Base-by-base conservation (phyloP, 2,797 vertebrate genomes). In the Spea hammondii region DNA sequence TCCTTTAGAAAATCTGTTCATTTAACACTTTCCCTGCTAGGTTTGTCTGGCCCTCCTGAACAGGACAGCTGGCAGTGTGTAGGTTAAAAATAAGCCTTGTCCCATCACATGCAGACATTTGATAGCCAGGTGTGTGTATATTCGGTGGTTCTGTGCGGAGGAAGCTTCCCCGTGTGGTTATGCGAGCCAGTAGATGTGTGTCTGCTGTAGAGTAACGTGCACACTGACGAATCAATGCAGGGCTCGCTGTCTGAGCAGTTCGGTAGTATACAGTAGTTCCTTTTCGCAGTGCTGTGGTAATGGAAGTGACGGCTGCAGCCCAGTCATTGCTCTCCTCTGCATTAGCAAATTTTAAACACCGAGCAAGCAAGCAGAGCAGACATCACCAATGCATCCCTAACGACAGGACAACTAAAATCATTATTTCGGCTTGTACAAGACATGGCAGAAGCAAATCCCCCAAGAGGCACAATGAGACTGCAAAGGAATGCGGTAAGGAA, bases 401-500 rank as follows among this genome's bases (percentile, higher is more conserved):
- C 84, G 79, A 67, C 72, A 76, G 84, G 79, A 83, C 74, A 69
- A 84, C 81, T 32, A 70, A 84, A 80, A 75, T 82, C 65, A 70
- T 78, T 53, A 72, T 57, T 82, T 59, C 81, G 60, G 75, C 72
- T 78, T 69, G 8, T 4, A 78, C 76, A 13, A 79, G 84, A 85
- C 78, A 94, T 95, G 95, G 87, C 91, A 53, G 94, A 95, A 87
- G 91, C 89, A 83, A 88, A 88, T 87, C 86, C 87, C 86, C 92
- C 86, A 75, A 87, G 92, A 89, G 84, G 89, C 85, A 84, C 88
- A 85, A 91, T 89, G 87, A 90, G 92, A 89, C 92, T 91, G 77
- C 91, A 88, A 80, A 91, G 93, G 89, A 92, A 88, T 89, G 92
- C 93, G 95, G 95, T 97, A 96, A 96, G 87, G 80, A 72, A 80